Evolutionary conservation across 1,140 invertebrate genomes (phyloP).

Genomic region (Nephila pilipes): DNA sequence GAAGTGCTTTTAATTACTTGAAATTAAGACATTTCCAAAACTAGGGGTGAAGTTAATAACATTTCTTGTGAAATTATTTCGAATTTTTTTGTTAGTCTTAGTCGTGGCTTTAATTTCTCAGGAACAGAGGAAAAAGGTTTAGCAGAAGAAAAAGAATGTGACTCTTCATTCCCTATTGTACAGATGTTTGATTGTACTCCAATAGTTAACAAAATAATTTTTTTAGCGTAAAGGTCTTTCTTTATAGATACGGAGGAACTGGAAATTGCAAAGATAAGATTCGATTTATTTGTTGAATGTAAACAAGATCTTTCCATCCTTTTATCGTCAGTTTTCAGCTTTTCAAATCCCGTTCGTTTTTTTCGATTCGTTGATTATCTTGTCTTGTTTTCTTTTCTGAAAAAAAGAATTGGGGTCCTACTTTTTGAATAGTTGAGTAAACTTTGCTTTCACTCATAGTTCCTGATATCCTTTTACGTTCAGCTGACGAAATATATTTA

Average conservation of each 20-base stretch:
- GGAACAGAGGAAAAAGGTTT: background rate
- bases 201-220: background rate
- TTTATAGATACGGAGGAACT: background rate
- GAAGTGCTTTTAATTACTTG: background rate
- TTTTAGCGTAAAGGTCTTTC: background rate
- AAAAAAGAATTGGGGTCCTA: too few relatives aligned
- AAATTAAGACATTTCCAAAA: background rate
- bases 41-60: background rate
- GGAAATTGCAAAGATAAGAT: background rate
- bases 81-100: background rate
- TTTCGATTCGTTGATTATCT: too few relatives aligned
- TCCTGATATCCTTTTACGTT: too few relatives aligned
- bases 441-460: too few relatives aligned
- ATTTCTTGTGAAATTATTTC: background rate
- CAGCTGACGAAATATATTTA: too few relatives aligned
- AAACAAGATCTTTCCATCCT: background rate
- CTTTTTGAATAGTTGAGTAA: too few relatives aligned
- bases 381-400: too few relatives aligned
- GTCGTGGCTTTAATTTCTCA: too few relatives aligned
- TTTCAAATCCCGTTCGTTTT: too few relatives aligned
- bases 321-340: too few relatives aligned
- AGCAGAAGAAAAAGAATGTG: background rate
- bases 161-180: background rate
- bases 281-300: background rate
- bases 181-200: background rate